These are phyloP conservation scores for Eupithecia vulgata DNA, from an alignment of 2,888 invertebrate species.

Conservation along the genomic window DNA sequence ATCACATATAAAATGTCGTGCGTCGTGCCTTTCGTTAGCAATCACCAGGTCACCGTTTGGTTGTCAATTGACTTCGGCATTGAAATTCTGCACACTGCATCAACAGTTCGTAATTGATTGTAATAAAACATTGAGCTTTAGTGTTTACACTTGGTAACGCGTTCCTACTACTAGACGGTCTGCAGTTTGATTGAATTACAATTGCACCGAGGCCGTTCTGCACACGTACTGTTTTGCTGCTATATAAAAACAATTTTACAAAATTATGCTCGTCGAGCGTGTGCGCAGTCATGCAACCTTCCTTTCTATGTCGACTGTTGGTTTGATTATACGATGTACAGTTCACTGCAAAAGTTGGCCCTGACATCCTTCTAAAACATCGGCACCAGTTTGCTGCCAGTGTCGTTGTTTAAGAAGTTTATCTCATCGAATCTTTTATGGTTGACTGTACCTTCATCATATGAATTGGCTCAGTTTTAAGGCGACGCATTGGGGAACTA, in stretches of 20 bases:
- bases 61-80: constrained; percentile 61
- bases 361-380: constrained; percentile 9
- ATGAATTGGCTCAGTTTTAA: constrained; percentile 25
- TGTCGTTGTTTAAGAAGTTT: neutral
- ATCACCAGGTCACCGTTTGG: constrained; percentile 59
- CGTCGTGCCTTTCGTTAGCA: constrained; percentile 53
- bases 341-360: constrained; percentile 13
- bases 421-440: neutral
- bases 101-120: constrained; percentile 54
- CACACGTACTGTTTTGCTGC: constrained; percentile 44
- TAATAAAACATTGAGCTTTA: constrained; percentile 44
- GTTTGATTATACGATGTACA: constrained; percentile 37
- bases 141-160: constrained; percentile 51
- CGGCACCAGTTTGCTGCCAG: neutral
- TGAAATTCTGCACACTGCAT: constrained; percentile 64
- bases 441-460: constrained; percentile 16
- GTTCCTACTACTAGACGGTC: constrained; percentile 43
- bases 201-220: constrained; percentile 58
- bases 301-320: constrained; percentile 49
- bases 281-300: constrained; percentile 57
- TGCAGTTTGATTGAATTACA: constrained; percentile 63
- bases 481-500: too few species aligned
- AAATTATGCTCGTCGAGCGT: constrained; percentile 53
- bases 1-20: constrained; percentile 71
- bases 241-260: constrained; percentile 54